Conservation (phyloP, 2,888 invertebrate genomes). For the Drosophila nr. fundita region DNA sequence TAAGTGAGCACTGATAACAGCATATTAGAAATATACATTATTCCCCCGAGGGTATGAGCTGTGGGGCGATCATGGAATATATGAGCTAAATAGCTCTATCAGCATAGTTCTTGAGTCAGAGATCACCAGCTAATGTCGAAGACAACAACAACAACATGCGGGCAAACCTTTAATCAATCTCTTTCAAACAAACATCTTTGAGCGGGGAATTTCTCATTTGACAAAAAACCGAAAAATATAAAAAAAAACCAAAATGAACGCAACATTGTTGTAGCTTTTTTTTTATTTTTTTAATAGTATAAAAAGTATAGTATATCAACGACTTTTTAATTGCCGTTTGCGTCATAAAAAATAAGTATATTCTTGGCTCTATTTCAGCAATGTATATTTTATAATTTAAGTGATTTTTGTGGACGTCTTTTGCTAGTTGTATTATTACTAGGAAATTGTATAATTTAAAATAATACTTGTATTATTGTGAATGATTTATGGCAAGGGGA, state of each 20-base stretch:
- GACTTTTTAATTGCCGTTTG: neutral
- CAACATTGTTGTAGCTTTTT: neutral
- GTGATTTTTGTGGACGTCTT: neutral
- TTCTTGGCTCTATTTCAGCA: slow-evolving; percentile 1
- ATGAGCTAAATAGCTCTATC: neutral
- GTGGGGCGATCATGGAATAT: neutral
- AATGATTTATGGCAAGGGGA: neutral
- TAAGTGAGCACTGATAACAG: slow-evolving; percentile 1
- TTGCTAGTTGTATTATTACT: neutral
- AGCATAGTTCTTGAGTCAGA: slow-evolving; percentile 13
- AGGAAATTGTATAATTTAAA: neutral
- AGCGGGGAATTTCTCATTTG: slow-evolving; percentile 46
- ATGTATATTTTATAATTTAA: slow-evolving; percentile 1
- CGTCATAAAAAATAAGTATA: neutral
- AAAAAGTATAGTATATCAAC: neutral
- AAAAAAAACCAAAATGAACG: neutral
- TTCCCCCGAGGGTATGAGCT: neutral
- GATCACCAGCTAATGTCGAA: neutral
- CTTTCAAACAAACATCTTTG: slow-evolving; percentile 12
- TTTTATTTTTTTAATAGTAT: slow-evolving; percentile 2
- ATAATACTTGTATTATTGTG: no score
- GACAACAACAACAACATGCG: neutral
- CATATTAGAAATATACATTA: neutral
- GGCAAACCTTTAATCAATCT: slow-evolving; percentile 1
- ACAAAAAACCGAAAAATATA: slow-evolving; percentile 3